Base-by-base conservation (phyloP, 2,113 vertebrate genomes). In the Phaethornis superciliosus region DNA sequence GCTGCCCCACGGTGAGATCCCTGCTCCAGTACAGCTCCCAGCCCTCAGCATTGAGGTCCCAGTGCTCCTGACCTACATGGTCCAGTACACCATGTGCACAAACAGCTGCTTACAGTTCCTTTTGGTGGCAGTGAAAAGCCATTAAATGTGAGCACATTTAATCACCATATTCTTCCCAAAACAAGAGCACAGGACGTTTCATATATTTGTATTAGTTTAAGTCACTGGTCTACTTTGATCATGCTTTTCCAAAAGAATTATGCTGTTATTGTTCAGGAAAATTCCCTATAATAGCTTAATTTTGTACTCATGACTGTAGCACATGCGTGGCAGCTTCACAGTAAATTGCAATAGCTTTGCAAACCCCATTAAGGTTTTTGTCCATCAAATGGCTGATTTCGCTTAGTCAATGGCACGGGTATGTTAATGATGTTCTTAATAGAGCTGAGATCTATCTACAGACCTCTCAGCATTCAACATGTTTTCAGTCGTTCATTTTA, bases 61-160 rank as follows among this genome's bases (percentile, higher is more conserved):
- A 27, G 22, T 0, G 0, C 23, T 86, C 17, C 67, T 60, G 54
- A 12, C 44, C 17, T 37, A 1, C 33, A 2, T 17, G 32, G 51
- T 11, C 37, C 51, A 21, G 12, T 6, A 28, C 0, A 0, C 52
- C 33, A 32, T 7, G 14, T 13, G 51, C 13, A 40, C 14, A 42
- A 52, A 68, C 22, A 88, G 26, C 19, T 69, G 44, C 22, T 37
- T 32, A 12, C 32, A 58, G 60, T 37, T 49, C 12, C 37, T 87
- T 63, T 51, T 2, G 3, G 33, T 56, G 28, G 49, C 15, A 55
- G 20, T 11, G 65, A 58, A 70, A 81, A 12, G 10, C n/a, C n/a
- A n/a, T n/a, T n/a, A n/a, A n/a, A n/a, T n/a, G n/a, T 59, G 52
- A 17, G 37, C 32, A 64, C 12, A 7, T 71, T 68, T 52, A 58